A percentile compares a stretch with the other conserved stretches of the same genome.
Conservation (phyloP, 2,888 invertebrate genomes). For the Melipona bicolor region DNA sequence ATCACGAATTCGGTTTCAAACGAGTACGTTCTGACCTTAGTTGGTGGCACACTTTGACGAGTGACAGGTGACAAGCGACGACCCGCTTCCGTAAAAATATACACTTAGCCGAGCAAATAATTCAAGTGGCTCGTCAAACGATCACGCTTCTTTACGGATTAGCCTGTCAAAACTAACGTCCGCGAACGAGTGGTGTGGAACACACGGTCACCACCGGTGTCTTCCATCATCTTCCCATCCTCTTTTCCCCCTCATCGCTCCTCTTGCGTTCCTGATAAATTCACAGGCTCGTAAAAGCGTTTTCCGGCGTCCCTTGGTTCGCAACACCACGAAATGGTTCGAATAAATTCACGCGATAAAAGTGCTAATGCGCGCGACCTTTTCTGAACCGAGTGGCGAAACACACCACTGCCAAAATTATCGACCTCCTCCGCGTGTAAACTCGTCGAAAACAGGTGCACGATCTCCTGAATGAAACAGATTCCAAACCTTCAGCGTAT, state of each 20-base stretch:
- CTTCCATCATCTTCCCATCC: conserved; percentile 30
- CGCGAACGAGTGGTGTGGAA: conserved; percentile 19
- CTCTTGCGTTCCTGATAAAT: conserved; percentile 71
- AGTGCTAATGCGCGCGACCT: conserved; percentile 46
- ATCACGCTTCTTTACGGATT: conserved; percentile 40
- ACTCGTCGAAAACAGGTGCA: conserved; percentile 40
- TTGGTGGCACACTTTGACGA: conserved; percentile 30
- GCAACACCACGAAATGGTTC: conserved; percentile 3
- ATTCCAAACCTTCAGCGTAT: background rate
- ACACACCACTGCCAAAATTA: conserved; percentile 30
- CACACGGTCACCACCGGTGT: conserved; percentile 50
- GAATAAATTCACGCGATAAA: conserved; percentile 26
- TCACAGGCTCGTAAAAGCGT: conserved; percentile 64
- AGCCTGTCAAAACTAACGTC: conserved; percentile 57
- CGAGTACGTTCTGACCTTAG: conserved; percentile 19
- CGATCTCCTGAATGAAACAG: conserved; percentile 52
- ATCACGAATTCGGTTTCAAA: conserved; percentile 26
- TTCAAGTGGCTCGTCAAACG: conserved; percentile 42
- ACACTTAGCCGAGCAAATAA: conserved; percentile 49
- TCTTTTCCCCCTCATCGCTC: background rate
- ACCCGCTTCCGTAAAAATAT: conserved; percentile 50
- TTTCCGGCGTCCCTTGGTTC: background rate
- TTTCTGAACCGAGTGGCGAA: background rate
- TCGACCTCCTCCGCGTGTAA: conserved; percentile 33
- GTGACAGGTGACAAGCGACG: conserved; percentile 39